phyloP scores from a whole-genome alignment of 1,140 invertebrate species.

The Tenebrio molitor region DNA sequence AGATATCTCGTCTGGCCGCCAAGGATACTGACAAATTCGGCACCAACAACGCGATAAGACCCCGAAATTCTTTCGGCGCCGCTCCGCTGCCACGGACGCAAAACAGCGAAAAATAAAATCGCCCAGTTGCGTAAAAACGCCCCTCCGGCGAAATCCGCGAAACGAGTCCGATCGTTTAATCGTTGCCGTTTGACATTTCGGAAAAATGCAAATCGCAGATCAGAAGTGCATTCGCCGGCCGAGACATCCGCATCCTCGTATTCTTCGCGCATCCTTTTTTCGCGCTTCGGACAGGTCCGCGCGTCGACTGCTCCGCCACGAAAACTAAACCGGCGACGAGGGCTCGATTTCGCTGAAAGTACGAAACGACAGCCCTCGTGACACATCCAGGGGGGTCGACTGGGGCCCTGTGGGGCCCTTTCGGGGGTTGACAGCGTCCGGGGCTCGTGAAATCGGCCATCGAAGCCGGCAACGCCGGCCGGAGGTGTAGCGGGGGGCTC shows the following conservation, averaged over 20 bases:
- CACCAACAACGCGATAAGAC: no score
- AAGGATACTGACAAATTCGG: no score
- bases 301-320: slow-evolving; percentile 45
- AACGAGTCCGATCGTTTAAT: no score
- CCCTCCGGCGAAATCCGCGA: no score
- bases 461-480: slow-evolving; percentile 18
- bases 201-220: no score
- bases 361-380: slow-evolving; percentile 42
- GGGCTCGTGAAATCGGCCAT: background rate
- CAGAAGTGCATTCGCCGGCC: no score
- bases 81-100: background rate
- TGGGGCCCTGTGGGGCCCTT: background rate
- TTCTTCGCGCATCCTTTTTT: background rate
- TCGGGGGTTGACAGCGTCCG: background rate
- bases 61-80: no score
- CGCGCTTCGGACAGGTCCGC: background rate
- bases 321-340: slow-evolving; percentile 45
- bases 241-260: background rate
- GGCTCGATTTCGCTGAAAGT: slow-evolving; percentile 50
- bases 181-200: no score
- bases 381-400: background rate
- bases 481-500: slow-evolving; percentile 6
- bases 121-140: background rate
- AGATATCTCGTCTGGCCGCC: no score
- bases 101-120: background rate